Conservation (phyloP, 2,113 vertebrate genomes). For the Chauna torquata region DNA sequence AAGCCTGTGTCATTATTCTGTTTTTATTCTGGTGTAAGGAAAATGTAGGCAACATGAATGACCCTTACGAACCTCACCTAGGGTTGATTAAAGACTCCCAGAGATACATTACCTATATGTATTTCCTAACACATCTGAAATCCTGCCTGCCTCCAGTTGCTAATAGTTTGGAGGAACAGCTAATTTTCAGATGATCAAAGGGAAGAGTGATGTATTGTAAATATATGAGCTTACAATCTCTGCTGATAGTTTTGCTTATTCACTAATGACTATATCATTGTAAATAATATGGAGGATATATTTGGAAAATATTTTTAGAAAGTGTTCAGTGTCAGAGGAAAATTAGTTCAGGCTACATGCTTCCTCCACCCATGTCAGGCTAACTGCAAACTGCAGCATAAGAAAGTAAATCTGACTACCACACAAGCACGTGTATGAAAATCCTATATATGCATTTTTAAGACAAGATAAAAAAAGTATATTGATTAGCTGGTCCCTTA, state of each 20-base stretch:
- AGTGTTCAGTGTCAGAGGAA: background rate
- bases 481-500: background rate
- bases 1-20: background rate
- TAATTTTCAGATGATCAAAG: background rate
- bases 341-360: background rate
- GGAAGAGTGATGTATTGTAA: fast-evolving
- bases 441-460: background rate
- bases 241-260: background rate
- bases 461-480: background rate
- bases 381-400: background rate
- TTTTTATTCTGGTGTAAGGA: background rate
- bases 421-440: background rate
- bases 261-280: background rate
- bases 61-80: background rate
- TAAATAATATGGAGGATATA: background rate
- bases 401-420: background rate
- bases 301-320: background rate
- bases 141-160: background rate
- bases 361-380: background rate
- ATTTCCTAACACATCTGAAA: background rate
- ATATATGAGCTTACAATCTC: background rate
- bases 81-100: background rate
- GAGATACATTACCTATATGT: fast-evolving
- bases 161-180: background rate
- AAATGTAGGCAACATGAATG: background rate